Evolutionary conservation across 1,140 invertebrate genomes (phyloP), one percentile per base, ranked within the genome.

Genomic region (Leguminivora glycinivorella): DNA sequence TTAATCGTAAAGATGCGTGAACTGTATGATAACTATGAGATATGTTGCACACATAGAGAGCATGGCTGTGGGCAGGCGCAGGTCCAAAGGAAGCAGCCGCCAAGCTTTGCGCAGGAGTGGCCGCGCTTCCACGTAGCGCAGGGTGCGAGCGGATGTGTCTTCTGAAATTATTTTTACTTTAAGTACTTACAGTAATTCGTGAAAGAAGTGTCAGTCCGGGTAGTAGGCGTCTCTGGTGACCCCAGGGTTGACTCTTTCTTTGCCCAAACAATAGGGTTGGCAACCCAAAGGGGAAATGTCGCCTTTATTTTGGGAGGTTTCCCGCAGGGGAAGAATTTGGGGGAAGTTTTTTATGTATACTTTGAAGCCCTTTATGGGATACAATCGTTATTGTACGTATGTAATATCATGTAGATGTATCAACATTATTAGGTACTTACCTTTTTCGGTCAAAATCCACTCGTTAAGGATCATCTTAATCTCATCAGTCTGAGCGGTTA

Each of bases 21-120:
- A 72, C 66, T 82, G 81, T 25, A 80, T 29, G 24, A 78, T 72
- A 2, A 80, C 72, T 38, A 82, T 82, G 2, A 79, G 67, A 24
- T 82, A 82, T 1, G 78, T 80, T 7, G 74, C 24, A 34, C 60
- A 76, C 4, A 82, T 24, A 34, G 74, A 74, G 6, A 82, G 26
- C 2, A 80, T 52, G 3, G 24, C 68, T 14, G 76, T 38, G n/a
- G 72, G 74, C 12, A 81, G 60, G 1, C 38, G 58, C 14, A 67
- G 52, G 43, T 79, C 74, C 38, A 73, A 14, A 5, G 60, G 58
- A 0, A 73, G 17, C 1, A 69, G 4, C 0, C 58, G 68, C 58
- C 38, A 67, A 1, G 69, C 72, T 0, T 26, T 31, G 52, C 26
- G 67, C 26, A 47, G 31, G 43, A 67, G 43, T 4, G 72, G 63